These are phyloP conservation scores for Apamea crenata DNA, from an alignment of 2,888 invertebrate species.

Conservation along the genomic window DNA sequence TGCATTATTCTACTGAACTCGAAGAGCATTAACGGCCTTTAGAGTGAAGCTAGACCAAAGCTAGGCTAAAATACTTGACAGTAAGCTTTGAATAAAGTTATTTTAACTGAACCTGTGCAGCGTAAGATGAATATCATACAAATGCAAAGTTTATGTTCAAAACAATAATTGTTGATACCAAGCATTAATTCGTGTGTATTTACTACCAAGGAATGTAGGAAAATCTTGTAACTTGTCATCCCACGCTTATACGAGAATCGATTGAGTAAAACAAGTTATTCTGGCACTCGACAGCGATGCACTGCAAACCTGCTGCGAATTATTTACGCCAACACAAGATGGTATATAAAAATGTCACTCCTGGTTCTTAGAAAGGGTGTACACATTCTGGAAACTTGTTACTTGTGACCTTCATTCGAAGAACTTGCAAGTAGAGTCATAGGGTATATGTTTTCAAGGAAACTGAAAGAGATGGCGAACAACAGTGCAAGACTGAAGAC, in stretches of 20 bases:
- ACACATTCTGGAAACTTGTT: conserved; percentile 8
- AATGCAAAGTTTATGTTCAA: conserved; percentile 10
- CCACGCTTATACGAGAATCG: conserved; percentile 53
- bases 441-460: background rate
- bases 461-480: background rate
- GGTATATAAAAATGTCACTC: conserved; percentile 4
- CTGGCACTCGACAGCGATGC: conserved; percentile 22
- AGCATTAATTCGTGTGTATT: conserved; percentile 37
- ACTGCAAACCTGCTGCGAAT: background rate
- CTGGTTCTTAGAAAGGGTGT: background rate
- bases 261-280: conserved; percentile 48
- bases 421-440: background rate
- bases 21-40: too few relatives aligned
- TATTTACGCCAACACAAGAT: background rate
- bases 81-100: too few relatives aligned
- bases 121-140: conserved; percentile 9
- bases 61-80: too few relatives aligned
- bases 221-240: conserved; percentile 46
- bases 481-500: too few relatives aligned
- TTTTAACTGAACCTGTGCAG: too few relatives aligned
- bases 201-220: conserved; percentile 47
- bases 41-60: too few relatives aligned
- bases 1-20: too few relatives aligned
- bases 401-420: background rate
- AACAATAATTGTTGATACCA: conserved; percentile 14